Conservation (phyloP, 2,888 invertebrate species). For the Cheilosia urbana region DNA sequence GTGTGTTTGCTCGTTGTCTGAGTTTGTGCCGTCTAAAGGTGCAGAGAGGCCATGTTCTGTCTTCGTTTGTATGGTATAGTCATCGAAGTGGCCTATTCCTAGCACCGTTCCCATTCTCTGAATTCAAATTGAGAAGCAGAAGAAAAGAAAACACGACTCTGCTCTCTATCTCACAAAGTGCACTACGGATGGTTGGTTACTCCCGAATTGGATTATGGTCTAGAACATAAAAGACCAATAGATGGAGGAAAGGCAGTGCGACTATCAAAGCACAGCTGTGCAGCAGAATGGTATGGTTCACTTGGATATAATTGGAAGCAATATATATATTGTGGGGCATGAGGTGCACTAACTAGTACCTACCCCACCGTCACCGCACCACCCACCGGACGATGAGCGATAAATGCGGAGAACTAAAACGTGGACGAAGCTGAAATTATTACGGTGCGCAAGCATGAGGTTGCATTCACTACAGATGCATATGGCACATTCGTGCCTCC, state of each 20-base stretch:
- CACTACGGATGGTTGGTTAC: conserved; percentile 26
- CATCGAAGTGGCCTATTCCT: conserved; percentile 5
- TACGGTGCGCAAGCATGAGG: conserved; percentile 43
- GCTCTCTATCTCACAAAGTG: conserved; percentile 3
- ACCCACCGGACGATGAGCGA: conserved; percentile 15
- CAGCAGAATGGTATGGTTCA: conserved; percentile 9
- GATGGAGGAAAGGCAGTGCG: neutral
- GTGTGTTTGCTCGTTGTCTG: conserved; percentile 58
- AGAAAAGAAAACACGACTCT: conserved; percentile 5
- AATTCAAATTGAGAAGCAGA: neutral
- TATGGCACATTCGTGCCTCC: conserved; percentile 62
- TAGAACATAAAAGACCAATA: conserved; percentile 12
- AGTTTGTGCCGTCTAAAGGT: conserved; percentile 58
- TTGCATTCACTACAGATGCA: conserved; percentile 50
- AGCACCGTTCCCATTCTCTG: conserved; percentile 30
- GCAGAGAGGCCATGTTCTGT: conserved; percentile 57
- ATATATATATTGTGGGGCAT: conserved; percentile 55
- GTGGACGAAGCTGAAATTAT: conserved; percentile 57
- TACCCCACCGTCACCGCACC: neutral
- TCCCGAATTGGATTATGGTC: conserved; percentile 69
- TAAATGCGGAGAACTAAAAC: conserved; percentile 54
- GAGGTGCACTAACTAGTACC: conserved; percentile 33
- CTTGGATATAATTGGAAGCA: conserved; percentile 65
- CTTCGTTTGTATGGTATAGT: conserved; percentile 18
- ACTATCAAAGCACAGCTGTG: conserved; percentile 37